Evolutionary conservation across 2,113 vertebrate genomes (phyloP).

Genomic region (Mionectes macconnelli): DNA sequence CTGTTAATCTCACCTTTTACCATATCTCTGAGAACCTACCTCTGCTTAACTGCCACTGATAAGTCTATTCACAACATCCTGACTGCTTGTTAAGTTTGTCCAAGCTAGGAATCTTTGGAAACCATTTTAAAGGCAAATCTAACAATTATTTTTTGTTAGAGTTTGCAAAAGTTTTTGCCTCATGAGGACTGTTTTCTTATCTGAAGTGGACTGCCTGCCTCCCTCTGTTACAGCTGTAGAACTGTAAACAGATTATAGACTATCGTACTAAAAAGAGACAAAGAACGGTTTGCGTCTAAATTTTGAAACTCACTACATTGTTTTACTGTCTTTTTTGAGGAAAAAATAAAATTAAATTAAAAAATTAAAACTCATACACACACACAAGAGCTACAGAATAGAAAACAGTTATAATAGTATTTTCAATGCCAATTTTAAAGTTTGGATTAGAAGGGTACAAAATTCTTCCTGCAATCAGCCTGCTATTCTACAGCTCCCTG

Average conservation of each 20-base stretch:
- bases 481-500: conserved; percentile 11
- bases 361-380: neutral
- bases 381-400: neutral
- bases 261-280: neutral
- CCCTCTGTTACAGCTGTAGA: neutral
- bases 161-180: neutral
- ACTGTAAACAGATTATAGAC: neutral
- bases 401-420: neutral
- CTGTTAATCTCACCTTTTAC: neutral
- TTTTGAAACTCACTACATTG: neutral
- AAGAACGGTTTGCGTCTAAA: neutral
- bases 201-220: neutral
- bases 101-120: neutral
- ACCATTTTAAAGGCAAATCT: neutral
- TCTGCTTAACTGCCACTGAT: neutral
- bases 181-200: neutral
- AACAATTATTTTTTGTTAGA: neutral
- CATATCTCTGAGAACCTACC: rapidly evolving
- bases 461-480: conserved; percentile 18
- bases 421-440: neutral
- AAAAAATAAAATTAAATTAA: neutral
- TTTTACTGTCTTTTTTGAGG: neutral
- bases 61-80: neutral
- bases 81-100: neutral
- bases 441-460: neutral